These are phyloP conservation scores for Odocoileus virginianus DNA, from an alignment of 2,113 vertebrate species.

Conservation along the genomic window DNA sequence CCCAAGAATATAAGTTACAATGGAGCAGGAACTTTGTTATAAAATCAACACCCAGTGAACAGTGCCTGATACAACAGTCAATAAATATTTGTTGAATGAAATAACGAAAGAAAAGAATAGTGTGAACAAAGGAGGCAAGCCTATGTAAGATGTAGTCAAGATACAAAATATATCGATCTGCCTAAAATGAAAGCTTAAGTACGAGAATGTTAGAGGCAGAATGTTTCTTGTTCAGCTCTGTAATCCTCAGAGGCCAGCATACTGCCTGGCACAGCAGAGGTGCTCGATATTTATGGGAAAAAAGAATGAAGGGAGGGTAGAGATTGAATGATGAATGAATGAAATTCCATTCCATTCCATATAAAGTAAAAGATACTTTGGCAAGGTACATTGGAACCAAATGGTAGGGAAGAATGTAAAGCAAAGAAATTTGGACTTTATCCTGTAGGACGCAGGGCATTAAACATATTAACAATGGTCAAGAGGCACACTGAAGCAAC, in stretches of 20 bases:
- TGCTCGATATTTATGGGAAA: not conserved
- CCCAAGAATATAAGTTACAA: not conserved
- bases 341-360: not conserved
- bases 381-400: not conserved
- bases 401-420: not conserved
- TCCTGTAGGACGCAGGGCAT: not conserved
- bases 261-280: not conserved
- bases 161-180: not conserved
- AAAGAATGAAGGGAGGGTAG: not conserved
- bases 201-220: not conserved
- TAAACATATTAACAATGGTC: not conserved
- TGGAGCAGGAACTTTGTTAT: not conserved
- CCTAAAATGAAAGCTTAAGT: not conserved
- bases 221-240: not conserved
- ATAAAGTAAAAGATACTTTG: not conserved
- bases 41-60: not conserved
- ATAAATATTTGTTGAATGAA: conserved; percentile 14
- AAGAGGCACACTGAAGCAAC: not conserved
- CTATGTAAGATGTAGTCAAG: not conserved
- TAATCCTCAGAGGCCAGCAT: not conserved
- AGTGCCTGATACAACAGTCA: not conserved
- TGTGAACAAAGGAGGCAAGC: not conserved
- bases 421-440: not conserved
- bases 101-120: not conserved
- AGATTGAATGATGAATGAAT: not conserved